Percentiles rank a stretch among this genome's conserved stretches.
These are phyloP conservation scores for Cheilosia pagana DNA, from an alignment of 2,888 invertebrate species.

Conservation along the genomic window DNA sequence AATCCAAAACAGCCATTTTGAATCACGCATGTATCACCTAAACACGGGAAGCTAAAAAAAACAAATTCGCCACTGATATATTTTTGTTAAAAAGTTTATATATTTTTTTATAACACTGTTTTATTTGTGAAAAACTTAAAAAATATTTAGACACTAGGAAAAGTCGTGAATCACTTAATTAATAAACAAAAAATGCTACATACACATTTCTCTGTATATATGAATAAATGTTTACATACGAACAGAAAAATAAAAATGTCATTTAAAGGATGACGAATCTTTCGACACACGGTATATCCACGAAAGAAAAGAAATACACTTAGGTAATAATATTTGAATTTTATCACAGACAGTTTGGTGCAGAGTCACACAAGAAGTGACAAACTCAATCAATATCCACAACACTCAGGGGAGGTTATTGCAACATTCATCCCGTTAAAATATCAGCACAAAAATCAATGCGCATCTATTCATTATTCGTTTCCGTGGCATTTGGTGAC, in stretches of 20 bases:
- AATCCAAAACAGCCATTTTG: too few species aligned
- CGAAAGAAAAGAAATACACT: conserved; percentile 49
- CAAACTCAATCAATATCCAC: conserved; percentile 21
- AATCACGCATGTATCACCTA: too few species aligned
- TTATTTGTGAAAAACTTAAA: conserved; percentile 34
- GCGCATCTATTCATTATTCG: conserved; percentile 58
- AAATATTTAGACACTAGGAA: conserved; percentile 40
- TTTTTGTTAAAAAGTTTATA: not conserved
- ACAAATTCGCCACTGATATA: not conserved
- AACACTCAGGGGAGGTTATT: conserved; percentile 38
- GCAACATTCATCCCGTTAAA: conserved; percentile 36
- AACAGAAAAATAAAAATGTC: not conserved
- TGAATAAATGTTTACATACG: conserved; percentile 32
- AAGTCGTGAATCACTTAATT: conserved; percentile 53
- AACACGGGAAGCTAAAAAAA: not conserved
- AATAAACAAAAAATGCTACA: conserved; percentile 19
- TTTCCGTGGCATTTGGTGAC: conserved; percentile 76
- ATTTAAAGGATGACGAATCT: conserved; percentile 17
- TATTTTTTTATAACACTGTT: not conserved
- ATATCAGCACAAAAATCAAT: conserved; percentile 16
- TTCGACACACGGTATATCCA: conserved; percentile 19
- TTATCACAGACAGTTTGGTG: conserved; percentile 76
- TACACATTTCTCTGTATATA: conserved; percentile 7
- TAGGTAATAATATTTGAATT: conserved; percentile 70
- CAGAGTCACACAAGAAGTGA: conserved; percentile 55